These are phyloP conservation scores for Paraescarpia echinospica DNA, from an alignment of 1,140 invertebrate genomes.

Conservation along the genomic window DNA sequence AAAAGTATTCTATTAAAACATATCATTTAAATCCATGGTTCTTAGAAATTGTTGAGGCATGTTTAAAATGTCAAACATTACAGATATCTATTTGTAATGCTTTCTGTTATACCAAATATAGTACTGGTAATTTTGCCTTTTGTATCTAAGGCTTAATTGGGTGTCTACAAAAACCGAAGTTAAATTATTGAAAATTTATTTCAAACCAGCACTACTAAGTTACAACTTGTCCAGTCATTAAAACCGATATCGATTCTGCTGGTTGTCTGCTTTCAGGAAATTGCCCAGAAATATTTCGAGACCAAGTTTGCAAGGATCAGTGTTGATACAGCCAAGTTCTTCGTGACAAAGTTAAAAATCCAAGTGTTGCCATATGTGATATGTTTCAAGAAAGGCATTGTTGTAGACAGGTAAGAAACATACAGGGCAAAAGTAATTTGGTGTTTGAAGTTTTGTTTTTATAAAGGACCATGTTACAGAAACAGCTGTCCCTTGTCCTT, in stretches of 20 bases:
- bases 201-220: neutral
- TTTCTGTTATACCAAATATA: too few species aligned
- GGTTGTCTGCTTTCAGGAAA: constrained; percentile 41
- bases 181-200: neutral
- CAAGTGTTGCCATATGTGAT: constrained; percentile 52
- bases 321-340: constrained; percentile 54
- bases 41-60: too few species aligned
- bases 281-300: constrained; percentile 52
- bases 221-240: neutral
- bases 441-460: neutral
- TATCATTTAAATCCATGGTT: too few species aligned
- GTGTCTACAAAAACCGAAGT: too few species aligned
- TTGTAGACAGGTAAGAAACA: constrained; percentile 49
- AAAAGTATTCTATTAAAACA: too few species aligned
- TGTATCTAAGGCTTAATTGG: too few species aligned
- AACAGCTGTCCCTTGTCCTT: too few species aligned
- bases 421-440: neutral
- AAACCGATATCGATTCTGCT: constrained; percentile 16
- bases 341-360: constrained; percentile 53
- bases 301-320: constrained; percentile 54
- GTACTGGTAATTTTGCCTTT: too few species aligned
- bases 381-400: constrained; percentile 52
- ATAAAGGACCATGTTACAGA: too few species aligned
- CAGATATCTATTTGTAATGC: too few species aligned
- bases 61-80: too few species aligned